A percentile compares a stretch with the other conserved stretches of the same genome.
phyloP scores from a whole-genome alignment of 1,140 invertebrate genomes.

The Delia radicum region DNA sequence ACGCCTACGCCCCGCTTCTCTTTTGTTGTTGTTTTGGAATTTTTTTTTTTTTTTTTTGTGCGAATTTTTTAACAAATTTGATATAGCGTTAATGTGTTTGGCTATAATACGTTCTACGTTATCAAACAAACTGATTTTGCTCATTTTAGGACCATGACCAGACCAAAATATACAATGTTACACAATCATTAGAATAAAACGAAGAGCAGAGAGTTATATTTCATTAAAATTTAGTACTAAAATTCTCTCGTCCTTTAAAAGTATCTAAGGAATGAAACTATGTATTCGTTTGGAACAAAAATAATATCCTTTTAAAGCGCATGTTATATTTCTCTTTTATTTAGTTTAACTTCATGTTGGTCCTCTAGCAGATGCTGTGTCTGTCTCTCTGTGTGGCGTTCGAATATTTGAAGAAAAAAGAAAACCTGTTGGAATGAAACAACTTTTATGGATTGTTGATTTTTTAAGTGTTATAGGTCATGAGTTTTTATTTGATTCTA shows the following conservation, averaged over 20 bases:
- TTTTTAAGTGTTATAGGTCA: slow-evolving; percentile 24
- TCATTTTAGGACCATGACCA: background rate
- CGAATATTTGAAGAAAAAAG: background rate
- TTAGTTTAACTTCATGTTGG: no score
- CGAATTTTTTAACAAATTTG: background rate
- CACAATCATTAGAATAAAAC: background rate
- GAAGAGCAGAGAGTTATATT: background rate
- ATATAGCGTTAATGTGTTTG: background rate
- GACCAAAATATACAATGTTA: slow-evolving; percentile 7
- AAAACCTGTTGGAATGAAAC: slow-evolving; percentile 9
- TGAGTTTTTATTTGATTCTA: slow-evolving; percentile 13
- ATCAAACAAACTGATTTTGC: slow-evolving; percentile 23
- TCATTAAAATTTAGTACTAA: background rate
- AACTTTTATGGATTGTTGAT: slow-evolving; percentile 15
- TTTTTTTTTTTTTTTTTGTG: background rate
- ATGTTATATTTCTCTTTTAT: background rate
- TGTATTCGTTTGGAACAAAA: background rate
- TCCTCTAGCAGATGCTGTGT: background rate
- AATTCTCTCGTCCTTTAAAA: background rate
- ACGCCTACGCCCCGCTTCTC: slow-evolving; percentile 12
- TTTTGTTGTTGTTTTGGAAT: background rate
- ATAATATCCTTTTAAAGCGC: background rate
- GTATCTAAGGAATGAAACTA: background rate
- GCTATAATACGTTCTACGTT: slow-evolving; percentile 15
- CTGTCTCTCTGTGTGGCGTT: background rate